Evolutionary conservation across 2,888 invertebrate genomes (phyloP).

Genomic region (Cantharis rustica): DNA sequence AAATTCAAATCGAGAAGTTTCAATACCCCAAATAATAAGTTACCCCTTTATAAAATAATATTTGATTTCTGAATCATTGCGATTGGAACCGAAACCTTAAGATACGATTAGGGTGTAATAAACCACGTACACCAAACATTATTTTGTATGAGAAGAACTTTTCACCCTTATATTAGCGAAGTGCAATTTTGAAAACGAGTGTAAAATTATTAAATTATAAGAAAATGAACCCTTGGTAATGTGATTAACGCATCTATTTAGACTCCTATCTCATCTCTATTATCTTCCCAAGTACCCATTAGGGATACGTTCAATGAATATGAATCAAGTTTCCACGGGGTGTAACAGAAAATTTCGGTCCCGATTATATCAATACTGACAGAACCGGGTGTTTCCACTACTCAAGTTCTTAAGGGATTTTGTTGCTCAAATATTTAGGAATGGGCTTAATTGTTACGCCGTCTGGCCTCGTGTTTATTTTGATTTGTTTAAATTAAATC

Average conservation of each 20-base stretch:
- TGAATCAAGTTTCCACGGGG: background rate
- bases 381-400: background rate
- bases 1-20: background rate
- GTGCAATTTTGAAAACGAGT: background rate
- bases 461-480: background rate
- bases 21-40: background rate
- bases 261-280: background rate
- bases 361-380: background rate
- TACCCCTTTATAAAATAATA: background rate
- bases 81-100: background rate
- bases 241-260: background rate
- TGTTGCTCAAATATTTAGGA: background rate
- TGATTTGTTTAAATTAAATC: background rate
- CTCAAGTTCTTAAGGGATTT: background rate
- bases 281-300: background rate
- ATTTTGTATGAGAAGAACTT: background rate
- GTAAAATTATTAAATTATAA: background rate
- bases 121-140: background rate
- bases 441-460: background rate
- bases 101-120: background rate
- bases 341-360: background rate
- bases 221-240: background rate
- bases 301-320: background rate
- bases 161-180: background rate
- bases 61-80: background rate